Percentiles rank a stretch among this genome's conserved stretches.
Evolutionary conservation across 2,113 vertebrate genomes (phyloP).

Genomic region (Cepphus grylle): DNA sequence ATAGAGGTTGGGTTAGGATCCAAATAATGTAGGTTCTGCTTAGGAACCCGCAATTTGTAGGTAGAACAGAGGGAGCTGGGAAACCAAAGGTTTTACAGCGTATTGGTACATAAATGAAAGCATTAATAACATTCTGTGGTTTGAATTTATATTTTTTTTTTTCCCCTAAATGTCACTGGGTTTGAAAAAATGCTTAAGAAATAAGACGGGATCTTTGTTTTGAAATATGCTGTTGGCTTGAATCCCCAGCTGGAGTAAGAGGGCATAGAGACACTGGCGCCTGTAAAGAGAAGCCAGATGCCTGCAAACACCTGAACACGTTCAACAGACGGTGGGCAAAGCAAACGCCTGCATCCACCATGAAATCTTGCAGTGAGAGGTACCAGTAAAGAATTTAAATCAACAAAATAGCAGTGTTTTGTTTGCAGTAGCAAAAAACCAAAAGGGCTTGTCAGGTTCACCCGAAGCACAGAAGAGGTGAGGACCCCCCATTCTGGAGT

Average conservation of each 20-base stretch:
- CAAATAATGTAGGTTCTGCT: rapidly evolving
- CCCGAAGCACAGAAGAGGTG: neutral
- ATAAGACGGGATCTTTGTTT: neutral
- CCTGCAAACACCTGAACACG: rapidly evolving
- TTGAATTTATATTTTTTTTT: neutral
- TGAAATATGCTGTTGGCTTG: neutral
- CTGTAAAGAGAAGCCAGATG: neutral
- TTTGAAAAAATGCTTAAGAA: neutral
- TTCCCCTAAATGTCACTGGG: neutral
- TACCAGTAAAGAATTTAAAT: neutral
- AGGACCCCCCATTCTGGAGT: rapidly evolving
- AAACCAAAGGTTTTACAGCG: neutral
- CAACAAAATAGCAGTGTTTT: neutral
- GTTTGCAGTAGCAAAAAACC: neutral
- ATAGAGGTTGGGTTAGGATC: neutral
- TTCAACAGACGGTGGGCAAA: neutral
- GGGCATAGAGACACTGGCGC: neutral
- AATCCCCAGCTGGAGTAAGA: neutral
- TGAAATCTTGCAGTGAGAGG: neutral
- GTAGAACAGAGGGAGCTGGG: neutral
- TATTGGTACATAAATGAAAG: neutral
- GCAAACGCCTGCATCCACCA: rapidly evolving
- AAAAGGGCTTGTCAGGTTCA: neutral
- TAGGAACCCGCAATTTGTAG: neutral
- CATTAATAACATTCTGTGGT: neutral